Conservation (phyloP, 2,113 vertebrate species). For the Oostethus manadensis region DNA sequence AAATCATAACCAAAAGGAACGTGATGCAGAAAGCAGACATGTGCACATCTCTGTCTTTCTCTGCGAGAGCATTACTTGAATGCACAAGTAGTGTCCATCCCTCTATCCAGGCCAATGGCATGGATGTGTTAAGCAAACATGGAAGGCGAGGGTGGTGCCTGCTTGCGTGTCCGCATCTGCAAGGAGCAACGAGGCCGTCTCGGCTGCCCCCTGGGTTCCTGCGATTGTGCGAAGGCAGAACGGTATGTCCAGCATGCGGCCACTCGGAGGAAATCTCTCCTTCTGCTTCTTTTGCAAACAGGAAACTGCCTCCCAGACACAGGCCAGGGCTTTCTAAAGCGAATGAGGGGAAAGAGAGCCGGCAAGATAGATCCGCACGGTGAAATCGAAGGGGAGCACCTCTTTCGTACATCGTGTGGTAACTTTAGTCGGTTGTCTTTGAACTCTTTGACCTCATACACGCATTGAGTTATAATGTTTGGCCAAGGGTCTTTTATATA, state of each 20-base stretch:
- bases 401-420: conserved; percentile 21
- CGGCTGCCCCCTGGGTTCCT: conserved; percentile 71
- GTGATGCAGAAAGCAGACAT: conserved; percentile 68
- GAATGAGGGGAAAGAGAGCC: conserved; percentile 9
- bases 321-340: conserved; percentile 43
- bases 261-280: conserved; percentile 70
- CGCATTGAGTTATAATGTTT: too few relatives aligned
- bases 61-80: not conserved
- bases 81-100: conserved; percentile 16
- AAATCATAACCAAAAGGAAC: conserved; percentile 48
- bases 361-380: conserved; percentile 22
- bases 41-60: not conserved
- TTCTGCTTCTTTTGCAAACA: conserved; percentile 68
- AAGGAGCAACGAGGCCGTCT: conserved; percentile 35
- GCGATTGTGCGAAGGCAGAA: conserved; percentile 71
- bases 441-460: conserved; percentile 4
- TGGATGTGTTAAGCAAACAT: conserved; percentile 9
- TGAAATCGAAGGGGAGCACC: conserved; percentile 22
- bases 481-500: too few relatives aligned
- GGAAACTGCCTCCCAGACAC: conserved; percentile 63
- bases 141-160: conserved; percentile 13
- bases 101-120: conserved; percentile 11
- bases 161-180: conserved; percentile 4
- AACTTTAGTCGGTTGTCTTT: conserved; percentile 11
- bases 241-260: conserved; percentile 66